Evolutionary conservation across 2,797 vertebrate species (phyloP).

Genomic region (Pipistrellus kuhlii): DNA sequence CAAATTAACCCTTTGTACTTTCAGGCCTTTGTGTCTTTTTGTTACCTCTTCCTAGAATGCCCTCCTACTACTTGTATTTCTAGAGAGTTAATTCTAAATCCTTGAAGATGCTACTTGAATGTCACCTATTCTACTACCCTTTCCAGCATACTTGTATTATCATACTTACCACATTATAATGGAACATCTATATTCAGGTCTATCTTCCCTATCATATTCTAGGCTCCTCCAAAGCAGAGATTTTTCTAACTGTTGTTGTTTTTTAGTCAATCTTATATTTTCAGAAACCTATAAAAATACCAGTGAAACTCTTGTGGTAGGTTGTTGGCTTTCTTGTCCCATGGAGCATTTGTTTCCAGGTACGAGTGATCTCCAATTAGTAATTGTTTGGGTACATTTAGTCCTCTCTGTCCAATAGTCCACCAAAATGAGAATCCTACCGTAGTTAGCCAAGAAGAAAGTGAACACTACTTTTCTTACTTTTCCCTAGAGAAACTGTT

Average conservation of each 20-base stretch:
- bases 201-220: not conserved
- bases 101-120: not conserved
- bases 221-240: not conserved
- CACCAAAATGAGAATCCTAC: not conserved
- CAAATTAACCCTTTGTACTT: constrained; percentile 9
- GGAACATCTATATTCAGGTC: not conserved
- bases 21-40: not conserved
- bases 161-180: not conserved
- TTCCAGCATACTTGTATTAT: not conserved
- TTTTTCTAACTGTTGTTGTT: not conserved
- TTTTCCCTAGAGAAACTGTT: constrained; percentile 23
- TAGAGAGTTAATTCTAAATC: not conserved
- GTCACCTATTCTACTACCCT: not conserved
- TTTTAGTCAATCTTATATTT: not conserved
- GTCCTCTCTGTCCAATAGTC: not conserved
- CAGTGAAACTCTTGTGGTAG: not conserved
- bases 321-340: not conserved
- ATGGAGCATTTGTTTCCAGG: not conserved
- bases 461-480: not conserved
- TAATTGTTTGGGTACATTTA: not conserved
- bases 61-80: constrained; percentile 18
- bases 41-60: not conserved
- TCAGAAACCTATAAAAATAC: not conserved
- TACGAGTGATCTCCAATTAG: not conserved
- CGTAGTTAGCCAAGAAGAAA: not conserved